Conservation (phyloP, 2,113 vertebrate genomes). For the Microtus montanus region DNA sequence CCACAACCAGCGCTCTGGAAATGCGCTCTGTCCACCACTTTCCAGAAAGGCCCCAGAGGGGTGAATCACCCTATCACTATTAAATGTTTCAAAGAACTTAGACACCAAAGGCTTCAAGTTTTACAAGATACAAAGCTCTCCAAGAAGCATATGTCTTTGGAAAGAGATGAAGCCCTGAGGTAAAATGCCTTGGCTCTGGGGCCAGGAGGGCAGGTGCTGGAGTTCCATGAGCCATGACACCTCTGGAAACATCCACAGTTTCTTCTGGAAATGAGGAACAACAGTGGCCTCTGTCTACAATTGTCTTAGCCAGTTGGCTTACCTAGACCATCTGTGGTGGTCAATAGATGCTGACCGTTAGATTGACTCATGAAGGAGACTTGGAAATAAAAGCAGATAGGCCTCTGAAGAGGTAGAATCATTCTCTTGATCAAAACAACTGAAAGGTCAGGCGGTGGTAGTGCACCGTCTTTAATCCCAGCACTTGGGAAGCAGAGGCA, state of each 20-base stretch:
- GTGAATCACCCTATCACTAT: background rate
- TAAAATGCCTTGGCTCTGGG: background rate
- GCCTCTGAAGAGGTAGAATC: background rate
- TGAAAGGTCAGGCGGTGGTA: too few relatives aligned
- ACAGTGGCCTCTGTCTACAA: background rate
- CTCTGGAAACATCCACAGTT: background rate
- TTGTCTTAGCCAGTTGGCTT: background rate
- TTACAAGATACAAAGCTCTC: background rate
- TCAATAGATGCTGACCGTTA: background rate
- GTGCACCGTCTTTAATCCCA: too few relatives aligned
- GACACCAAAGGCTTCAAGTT: background rate
- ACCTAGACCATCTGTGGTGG: background rate
- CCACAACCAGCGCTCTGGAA: background rate
- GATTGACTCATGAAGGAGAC: accelerated
- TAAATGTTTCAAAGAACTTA: background rate
- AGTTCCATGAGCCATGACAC: background rate
- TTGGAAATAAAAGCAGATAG: background rate
- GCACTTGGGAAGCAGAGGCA: too few relatives aligned
- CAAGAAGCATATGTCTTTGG: background rate
- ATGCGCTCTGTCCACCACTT: background rate
- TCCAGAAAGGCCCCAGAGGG: too few relatives aligned
- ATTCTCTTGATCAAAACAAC: background rate
- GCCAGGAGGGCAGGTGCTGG: background rate
- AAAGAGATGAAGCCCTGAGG: background rate
- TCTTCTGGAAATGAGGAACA: slow-evolving; percentile 22